Evolutionary conservation across 2,797 vertebrate species (phyloP).

Genomic region (Natrix natrix): DNA sequence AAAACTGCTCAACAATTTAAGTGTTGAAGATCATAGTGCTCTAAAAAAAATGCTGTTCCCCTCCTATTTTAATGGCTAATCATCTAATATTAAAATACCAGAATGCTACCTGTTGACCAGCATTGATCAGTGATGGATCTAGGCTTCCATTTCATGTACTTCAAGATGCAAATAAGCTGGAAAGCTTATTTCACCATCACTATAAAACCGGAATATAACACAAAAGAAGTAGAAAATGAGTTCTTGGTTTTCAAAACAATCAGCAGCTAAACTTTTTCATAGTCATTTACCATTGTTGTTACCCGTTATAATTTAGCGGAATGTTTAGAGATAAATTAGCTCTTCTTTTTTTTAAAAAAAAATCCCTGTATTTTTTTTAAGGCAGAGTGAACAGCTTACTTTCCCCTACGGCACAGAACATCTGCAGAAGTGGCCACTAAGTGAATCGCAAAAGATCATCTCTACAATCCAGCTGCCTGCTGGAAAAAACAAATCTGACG

Average conservation of each 20-base stretch:
- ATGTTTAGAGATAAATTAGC: conserved; percentile 10
- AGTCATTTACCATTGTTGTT: background rate
- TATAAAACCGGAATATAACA: conserved; percentile 3
- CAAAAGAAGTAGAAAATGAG: conserved; percentile 18
- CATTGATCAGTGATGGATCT: background rate
- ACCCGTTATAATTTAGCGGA: conserved; percentile 5
- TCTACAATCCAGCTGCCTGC: conserved; percentile 28
- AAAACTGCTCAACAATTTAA: background rate
- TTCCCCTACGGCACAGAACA: conserved; percentile 29
- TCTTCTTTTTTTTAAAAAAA: background rate
- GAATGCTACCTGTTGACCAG: conserved; percentile 19
- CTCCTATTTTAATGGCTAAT: background rate
- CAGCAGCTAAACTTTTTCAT: background rate
- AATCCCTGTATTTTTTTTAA: conserved; percentile 49
- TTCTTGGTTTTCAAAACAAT: background rate
- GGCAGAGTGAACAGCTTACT: conserved; percentile 43
- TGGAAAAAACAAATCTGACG: conserved; percentile 19
- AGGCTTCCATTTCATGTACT: background rate
- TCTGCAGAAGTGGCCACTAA: conserved; percentile 38
- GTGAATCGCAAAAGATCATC: conserved; percentile 41
- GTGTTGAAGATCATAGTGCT: background rate
- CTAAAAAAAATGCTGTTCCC: background rate
- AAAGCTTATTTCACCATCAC: conserved; percentile 4
- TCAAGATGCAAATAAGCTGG: background rate
- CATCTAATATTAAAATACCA: conserved; percentile 32